A percentile compares a stretch with the other conserved stretches of the same genome.
Conservation (phyloP, 2,797 vertebrate genomes). For the Cuculus canorus region DNA sequence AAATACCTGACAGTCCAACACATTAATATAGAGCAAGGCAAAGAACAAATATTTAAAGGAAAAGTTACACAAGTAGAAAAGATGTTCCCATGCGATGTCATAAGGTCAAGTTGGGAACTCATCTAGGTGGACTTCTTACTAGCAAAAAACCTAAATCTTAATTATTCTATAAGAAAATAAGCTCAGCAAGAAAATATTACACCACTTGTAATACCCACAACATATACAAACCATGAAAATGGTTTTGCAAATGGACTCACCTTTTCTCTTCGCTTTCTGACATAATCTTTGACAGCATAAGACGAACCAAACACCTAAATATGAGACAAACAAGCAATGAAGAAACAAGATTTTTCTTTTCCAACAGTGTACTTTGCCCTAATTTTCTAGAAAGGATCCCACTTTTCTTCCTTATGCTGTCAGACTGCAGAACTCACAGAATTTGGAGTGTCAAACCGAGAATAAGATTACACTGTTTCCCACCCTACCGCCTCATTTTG, state of each 20-base stretch:
- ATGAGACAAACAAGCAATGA: constrained; percentile 22
- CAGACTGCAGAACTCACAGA: background rate
- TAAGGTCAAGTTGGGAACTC: background rate
- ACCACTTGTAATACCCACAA: background rate
- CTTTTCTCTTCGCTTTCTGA: constrained; percentile 74
- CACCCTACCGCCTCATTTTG: background rate
- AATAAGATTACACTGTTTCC: background rate
- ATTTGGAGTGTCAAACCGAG: background rate
- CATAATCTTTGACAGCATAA: constrained; percentile 79
- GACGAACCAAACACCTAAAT: constrained; percentile 87
- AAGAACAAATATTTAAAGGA: background rate
- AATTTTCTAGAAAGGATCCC: background rate
- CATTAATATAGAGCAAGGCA: background rate
- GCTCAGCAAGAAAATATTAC: background rate
- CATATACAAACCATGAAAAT: background rate
- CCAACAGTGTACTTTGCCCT: background rate
- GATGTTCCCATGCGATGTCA: background rate
- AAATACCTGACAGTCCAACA: background rate
- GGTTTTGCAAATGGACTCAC: constrained; percentile 61
- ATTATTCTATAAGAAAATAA: background rate
- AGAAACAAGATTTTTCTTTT: background rate
- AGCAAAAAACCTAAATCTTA: background rate
- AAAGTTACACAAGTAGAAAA: background rate
- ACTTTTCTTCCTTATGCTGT: background rate
- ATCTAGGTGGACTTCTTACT: background rate